phyloP scores from a whole-genome alignment of 2,888 invertebrate genomes.

The Mesochorus sp. region DNA sequence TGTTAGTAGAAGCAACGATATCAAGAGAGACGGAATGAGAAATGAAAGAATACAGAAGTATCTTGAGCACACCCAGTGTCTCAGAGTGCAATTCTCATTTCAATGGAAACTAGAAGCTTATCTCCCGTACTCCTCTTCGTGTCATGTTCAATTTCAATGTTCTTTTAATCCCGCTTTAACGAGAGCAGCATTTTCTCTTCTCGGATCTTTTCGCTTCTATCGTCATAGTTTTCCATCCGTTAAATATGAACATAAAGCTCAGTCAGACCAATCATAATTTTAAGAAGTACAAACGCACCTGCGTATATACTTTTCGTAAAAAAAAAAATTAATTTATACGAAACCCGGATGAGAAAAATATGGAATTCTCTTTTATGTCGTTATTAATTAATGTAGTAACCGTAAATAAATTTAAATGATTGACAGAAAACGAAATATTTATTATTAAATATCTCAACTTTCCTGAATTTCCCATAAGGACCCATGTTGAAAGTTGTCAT shows the following conservation, averaged over 20 bases:
- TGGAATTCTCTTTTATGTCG: too few relatives aligned
- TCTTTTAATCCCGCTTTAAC: conserved; percentile 27
- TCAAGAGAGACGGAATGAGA: neutral
- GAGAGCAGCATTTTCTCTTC: neutral
- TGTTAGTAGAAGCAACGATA: neutral
- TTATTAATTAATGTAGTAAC: too few relatives aligned
- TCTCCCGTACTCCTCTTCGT: neutral
- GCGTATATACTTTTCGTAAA: neutral
- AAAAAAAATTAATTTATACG: neutral
- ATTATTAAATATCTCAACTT: too few relatives aligned
- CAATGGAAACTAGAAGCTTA: conserved; percentile 31
- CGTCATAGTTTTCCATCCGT: too few relatives aligned
- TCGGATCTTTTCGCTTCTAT: neutral
- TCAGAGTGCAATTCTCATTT: conserved; percentile 6
- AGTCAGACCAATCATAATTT: conserved; percentile 14
- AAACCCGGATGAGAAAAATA: too few relatives aligned
- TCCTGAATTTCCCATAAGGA: too few relatives aligned
- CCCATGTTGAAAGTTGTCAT: too few relatives aligned
- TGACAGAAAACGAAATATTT: too few relatives aligned
- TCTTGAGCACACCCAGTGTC: conserved; percentile 16
- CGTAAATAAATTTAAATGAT: neutral
- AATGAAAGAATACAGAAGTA: conserved; percentile 8
- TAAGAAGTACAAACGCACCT: neutral
- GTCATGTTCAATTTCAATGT: conserved; percentile 33
- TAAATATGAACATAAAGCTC: conserved; percentile 20